Percentiles rank a stretch among this genome's conserved stretches.
Conservation (phyloP, 2,113 vertebrate species). For the Strix uralensis region DNA sequence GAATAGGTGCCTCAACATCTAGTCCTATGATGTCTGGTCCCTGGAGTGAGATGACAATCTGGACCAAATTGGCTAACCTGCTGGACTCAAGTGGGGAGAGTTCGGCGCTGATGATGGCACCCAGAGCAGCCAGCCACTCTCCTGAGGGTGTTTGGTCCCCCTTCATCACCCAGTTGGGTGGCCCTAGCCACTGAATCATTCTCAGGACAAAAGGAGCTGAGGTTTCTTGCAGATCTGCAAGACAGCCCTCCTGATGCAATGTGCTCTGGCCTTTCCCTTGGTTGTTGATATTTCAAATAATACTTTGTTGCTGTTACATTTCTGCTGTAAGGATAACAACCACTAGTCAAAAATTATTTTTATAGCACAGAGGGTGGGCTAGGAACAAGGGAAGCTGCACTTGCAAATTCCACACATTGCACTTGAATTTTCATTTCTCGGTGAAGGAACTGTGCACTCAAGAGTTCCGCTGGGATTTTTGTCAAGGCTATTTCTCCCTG, state of each 20-base stretch:
- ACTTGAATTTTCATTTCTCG: neutral
- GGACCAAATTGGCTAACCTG: neutral
- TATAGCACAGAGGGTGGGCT: neutral
- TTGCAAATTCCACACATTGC: neutral
- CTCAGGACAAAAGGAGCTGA: neutral
- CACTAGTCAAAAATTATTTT: neutral
- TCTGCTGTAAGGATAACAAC: neutral
- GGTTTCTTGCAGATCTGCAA: neutral
- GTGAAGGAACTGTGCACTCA: neutral
- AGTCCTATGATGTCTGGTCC: neutral
- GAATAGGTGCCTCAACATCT: neutral
- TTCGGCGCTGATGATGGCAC: neutral
- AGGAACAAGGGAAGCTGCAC: neutral
- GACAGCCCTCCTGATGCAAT: neutral
- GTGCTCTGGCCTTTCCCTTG: neutral
- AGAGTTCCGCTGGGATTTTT: neutral
- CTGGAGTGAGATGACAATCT: neutral
- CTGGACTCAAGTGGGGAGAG: too few relatives aligned
- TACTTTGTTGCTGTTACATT: neutral
- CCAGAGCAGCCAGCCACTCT: neutral
- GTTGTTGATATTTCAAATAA: neutral
- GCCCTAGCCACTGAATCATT: neutral
- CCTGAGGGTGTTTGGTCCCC: neutral
- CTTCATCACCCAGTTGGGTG: fast-evolving
- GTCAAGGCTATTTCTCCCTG: neutral